Evolutionary conservation across 1,140 invertebrate genomes (phyloP), one percentile per base, ranked within the genome.

Genomic region (Lepidotrigona ventralis): DNA sequence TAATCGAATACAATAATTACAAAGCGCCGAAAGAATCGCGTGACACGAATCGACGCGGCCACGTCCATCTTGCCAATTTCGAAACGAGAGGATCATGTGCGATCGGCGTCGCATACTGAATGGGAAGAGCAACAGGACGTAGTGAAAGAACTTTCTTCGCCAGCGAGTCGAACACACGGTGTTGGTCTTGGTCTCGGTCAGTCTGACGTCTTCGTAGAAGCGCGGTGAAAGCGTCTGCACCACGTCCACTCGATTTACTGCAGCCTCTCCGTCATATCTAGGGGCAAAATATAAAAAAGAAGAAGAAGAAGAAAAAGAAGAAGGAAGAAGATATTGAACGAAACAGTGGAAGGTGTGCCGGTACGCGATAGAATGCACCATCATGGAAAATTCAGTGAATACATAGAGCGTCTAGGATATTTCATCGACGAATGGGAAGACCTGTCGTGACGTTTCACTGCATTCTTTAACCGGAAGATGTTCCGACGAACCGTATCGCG

Each of bases 71-170:
- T 51, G 51, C 46, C 75, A 84, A 87, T 79, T 87, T 79, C 79
- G 71, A 88, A 88, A 72, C 76, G 82, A 87, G n/a, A 81, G 83
- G 75, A 87, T 83, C 63, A 68, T 71, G 71, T 78, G 66, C 78
- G 71, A 85, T 85, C 66, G 39, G 33, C 63, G 33, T 60, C 60
- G 77, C 84, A 76, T 81, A 84, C 70, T 84, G 84, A 88, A 89
- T 79, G 84, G 83, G 68, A 88, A 70, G 63, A 56, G 63, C 76
- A 85, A 88, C 81, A 76, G 78, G 77, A 69, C 64, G 85, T 54
- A 83, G 84, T 86, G 88, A 90, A 90, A 90, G 87, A 93, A 93
- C 92, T 93, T 93, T 93, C 92, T 91, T 93, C 90, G 86, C 54
- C 85, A 89, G 85, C 70, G 86, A 66, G 64, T 86, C 77, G 85